Percentiles rank a stretch among this genome's conserved stretches.
Conservation (phyloP, 92 coral and sea anemone genomes). For the Muricea muricata region DNA sequence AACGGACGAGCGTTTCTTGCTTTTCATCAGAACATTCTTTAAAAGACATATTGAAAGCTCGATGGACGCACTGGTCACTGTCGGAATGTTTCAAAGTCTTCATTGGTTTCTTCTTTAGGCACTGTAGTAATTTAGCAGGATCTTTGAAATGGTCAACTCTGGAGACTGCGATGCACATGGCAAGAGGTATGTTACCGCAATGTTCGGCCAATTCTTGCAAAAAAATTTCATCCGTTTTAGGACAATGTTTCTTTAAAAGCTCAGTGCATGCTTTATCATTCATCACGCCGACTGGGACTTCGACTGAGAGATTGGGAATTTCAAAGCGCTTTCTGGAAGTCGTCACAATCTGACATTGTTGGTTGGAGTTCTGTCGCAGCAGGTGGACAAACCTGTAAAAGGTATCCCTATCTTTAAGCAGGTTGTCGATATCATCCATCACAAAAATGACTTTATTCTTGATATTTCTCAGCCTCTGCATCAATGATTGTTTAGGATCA, state of each 20-base stretch:
- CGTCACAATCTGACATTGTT: too few relatives aligned
- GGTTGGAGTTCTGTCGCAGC: background rate
- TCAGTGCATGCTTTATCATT: background rate
- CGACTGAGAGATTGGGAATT: background rate
- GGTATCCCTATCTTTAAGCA: background rate
- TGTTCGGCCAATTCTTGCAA: background rate
- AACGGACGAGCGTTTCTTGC: background rate
- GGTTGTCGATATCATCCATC: slow-evolving; percentile 11
- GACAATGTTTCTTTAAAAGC: background rate
- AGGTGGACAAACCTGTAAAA: background rate
- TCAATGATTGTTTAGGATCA: background rate
- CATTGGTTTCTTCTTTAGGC: background rate
- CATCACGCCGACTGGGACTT: background rate
- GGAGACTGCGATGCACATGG: background rate
- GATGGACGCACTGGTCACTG: background rate
- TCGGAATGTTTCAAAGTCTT: background rate
- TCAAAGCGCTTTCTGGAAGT: background rate
- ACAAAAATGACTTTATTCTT: background rate
- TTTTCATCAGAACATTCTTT: background rate
- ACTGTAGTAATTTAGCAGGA: background rate
- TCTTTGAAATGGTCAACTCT: background rate
- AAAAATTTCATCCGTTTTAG: background rate
- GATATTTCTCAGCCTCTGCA: background rate
- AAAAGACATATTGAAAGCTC: background rate
- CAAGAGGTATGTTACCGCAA: slow-evolving; percentile 23